These are phyloP conservation scores for Zaprionus davidi DNA, from an alignment of 1,140 invertebrate species.

Conservation along the genomic window DNA sequence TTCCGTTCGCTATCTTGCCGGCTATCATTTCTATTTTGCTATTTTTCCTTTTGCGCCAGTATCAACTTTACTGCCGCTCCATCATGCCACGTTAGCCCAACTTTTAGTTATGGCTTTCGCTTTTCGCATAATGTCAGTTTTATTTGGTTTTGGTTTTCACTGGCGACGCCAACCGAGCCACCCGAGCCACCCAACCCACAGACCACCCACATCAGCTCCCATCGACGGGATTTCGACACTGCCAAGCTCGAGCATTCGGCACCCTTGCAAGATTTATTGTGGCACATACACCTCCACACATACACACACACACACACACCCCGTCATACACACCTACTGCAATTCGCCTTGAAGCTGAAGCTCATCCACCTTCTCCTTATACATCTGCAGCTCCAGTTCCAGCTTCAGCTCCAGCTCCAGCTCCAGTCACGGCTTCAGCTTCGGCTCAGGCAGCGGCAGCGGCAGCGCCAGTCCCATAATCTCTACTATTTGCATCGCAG, in stretches of 20 bases:
- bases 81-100: constrained; percentile 77
- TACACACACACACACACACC: constrained; percentile 13
- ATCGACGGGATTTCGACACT: constrained; percentile 28
- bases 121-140: constrained; percentile 83
- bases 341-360: constrained; percentile 29
- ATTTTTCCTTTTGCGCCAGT: constrained; percentile 52
- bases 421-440: constrained; percentile 7
- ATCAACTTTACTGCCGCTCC: constrained; percentile 72
- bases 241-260: constrained; percentile 61
- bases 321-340: constrained; percentile 48
- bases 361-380: constrained; percentile 6
- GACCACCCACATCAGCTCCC: constrained; percentile 27
- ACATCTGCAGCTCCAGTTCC: constrained; percentile 18
- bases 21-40: constrained; percentile 79
- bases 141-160: constrained; percentile 82
- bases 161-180: constrained; percentile 29
- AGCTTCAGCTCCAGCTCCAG: background rate
- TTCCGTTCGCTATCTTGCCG: constrained; percentile 34
- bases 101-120: constrained; percentile 83
- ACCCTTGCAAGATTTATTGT: constrained; percentile 80
- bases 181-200: constrained; percentile 1
- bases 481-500: constrained; percentile 83
- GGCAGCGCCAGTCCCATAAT: constrained; percentile 62
- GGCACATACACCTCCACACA: constrained; percentile 50
- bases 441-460: constrained; percentile 7